These are phyloP conservation scores for Oenanthe oenanthe DNA, from an alignment of 2,113 vertebrate species.

Conservation along the genomic window DNA sequence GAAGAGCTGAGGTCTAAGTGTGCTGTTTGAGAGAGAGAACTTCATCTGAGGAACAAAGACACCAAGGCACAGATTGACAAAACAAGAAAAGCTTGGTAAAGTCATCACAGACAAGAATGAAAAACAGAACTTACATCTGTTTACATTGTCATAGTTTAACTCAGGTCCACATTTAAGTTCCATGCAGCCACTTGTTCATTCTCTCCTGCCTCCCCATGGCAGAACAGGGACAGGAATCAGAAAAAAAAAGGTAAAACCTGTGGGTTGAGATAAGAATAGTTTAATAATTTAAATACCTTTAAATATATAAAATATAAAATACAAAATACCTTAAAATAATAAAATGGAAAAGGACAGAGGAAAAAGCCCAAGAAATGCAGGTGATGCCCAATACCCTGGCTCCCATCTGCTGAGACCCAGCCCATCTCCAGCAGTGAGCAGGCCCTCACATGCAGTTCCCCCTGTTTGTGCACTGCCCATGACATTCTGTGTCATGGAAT, in stretches of 20 bases:
- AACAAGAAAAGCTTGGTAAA: conserved; percentile 76
- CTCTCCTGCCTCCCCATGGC: background rate
- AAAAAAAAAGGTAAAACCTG: background rate
- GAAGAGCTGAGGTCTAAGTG: conserved; percentile 88
- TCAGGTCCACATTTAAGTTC: background rate
- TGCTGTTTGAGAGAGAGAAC: conserved; percentile 84
- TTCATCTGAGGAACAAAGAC: conserved; percentile 85
- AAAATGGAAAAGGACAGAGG: background rate
- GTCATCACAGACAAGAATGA: conserved; percentile 68
- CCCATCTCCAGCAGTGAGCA: background rate
- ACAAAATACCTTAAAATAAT: no score
- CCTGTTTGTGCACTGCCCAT: background rate
- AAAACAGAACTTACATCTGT: conserved; percentile 62
- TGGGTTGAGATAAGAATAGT: background rate
- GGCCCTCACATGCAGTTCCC: background rate
- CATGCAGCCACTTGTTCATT: background rate
- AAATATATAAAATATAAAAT: background rate
- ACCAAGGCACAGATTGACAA: conserved; percentile 75
- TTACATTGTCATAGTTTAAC: background rate
- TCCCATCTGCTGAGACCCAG: background rate
- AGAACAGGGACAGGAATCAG: background rate
- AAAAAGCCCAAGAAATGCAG: background rate
- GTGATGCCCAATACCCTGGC: background rate
- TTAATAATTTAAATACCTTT: background rate
- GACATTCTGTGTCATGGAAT: background rate